A percentile compares a stretch with the other conserved stretches of the same genome.
These are phyloP conservation scores for Geococcyx californianus DNA, from an alignment of 2,113 vertebrate species.

Conservation along the genomic window DNA sequence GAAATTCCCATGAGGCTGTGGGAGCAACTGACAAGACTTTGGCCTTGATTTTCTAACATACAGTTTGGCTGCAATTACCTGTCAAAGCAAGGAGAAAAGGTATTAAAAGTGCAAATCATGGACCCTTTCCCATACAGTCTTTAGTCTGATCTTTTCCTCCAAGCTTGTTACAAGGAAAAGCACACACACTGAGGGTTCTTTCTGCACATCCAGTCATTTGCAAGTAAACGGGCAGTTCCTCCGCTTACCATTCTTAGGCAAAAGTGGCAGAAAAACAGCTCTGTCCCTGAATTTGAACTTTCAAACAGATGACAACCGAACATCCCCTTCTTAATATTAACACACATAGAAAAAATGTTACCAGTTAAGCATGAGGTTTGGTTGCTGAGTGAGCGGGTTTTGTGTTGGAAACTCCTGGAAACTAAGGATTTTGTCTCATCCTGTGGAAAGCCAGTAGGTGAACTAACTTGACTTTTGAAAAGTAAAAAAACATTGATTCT, in stretches of 20 bases:
- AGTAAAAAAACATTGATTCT: background rate
- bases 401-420: background rate
- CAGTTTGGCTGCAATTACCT: background rate
- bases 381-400: background rate
- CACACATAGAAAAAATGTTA: accelerated
- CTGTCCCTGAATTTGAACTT: background rate
- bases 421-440: background rate
- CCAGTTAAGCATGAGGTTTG: background rate
- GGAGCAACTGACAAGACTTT: background rate
- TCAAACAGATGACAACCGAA: background rate
- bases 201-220: background rate
- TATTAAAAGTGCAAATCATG: background rate
- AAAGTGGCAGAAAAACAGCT: background rate
- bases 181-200: background rate
- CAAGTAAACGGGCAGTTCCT: background rate
- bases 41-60: background rate
- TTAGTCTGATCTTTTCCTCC: background rate
- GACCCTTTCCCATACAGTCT: background rate
- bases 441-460: background rate
- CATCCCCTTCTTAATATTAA: background rate
- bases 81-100: background rate
- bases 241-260: background rate
- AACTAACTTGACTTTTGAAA: background rate
- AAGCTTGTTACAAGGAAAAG: background rate
- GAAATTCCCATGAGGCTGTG: background rate